Evolutionary conservation across 2,888 invertebrate genomes (phyloP), one percentile per base, ranked within the genome.

Genomic region (Luperina testacea): DNA sequence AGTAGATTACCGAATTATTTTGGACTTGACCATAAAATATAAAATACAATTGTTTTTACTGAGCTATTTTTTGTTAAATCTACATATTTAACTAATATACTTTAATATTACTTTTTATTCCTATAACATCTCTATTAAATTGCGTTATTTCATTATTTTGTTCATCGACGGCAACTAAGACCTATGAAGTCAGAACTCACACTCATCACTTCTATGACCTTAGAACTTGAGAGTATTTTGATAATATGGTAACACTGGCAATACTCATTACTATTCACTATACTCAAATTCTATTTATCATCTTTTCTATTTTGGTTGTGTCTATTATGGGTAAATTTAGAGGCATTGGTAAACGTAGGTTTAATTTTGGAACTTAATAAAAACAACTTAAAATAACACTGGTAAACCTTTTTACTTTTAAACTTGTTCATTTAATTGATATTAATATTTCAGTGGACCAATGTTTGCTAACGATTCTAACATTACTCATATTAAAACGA

Each of bases 191-290:
- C 15, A 15, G 48, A 48, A 48, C 48, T 48, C 48, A 15, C 15
- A 45, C 11, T 48, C 48, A 48, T 15, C 15, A 48, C 48, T 51
- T 51, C 5, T 7, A 17, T n/a, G 69, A 73, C 13, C 71, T 84
- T 75, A 74, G 74, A 67, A 63, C 53, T 72, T 51, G 70, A 82
- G 13, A 67, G 51, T 38, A 71, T 72, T 82, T 83, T 77, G 63
- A 77, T 74, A 77, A 77, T 74, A 77, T 77, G 61, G 64, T 59
- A 80, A 68, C 77, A 83, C 77, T 83, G 87, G 80, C 27, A 72
- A 72, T 75, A 72, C 82, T 75, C 65, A 72, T 65, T 59, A 77
- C 51, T 81, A 68, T 48, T 74, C 38, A 64, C 63, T 72, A 7
- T 67, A 53, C 59, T 59, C 24, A 53, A 51, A 51, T 72, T 57